Base-by-base conservation (phyloP, 1,140 invertebrate species). In the Andricus grossulariae region DNA sequence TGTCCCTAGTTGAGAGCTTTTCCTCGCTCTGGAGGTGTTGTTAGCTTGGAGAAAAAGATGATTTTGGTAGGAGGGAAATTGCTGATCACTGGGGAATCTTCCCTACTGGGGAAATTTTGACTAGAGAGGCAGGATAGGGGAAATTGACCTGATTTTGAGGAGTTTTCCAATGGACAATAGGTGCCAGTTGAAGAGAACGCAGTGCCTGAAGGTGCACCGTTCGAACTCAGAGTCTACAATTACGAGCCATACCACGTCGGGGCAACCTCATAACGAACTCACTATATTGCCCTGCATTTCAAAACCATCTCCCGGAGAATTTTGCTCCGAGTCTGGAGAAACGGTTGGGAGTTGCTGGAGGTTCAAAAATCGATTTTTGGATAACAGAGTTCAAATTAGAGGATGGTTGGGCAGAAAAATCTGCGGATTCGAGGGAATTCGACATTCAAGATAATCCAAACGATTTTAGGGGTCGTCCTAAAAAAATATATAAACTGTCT, bases 241-340 rank as follows among this genome's bases (percentile, higher is more conserved):
- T 91, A 91, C 88, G 88, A 90, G 88, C 89, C 84, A 90, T 91
- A 91, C 83, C 86, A 88, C 84, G 87, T 90, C 89, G 87, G 83
- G 75, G 78, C 84, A 82, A 84, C 78, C 88, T 89, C 89, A 84
- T 91, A 91, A 90, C 89, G 87, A 91, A 90, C 88, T 85, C 85
- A 87, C 85, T 90, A 90, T 90, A 91, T 89, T 90, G 85, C 88
- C 77, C 80, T 79, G 84, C 82, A 85, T 89, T 89, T 90, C 86
- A 80, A 87, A 88, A 88, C 84, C 85, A 74, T 76, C 78, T 66
- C 7, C 52, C 52, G 52, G n/a, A 45, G 39, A 45, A 11, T 45
- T 45, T 45, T 45, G 39, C 39, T 45, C 1, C 39, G 39, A 45
- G 39, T 45, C 39, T 45, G 39, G 39, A 45, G 39, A 45, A 45